A percentile compares a stretch with the other conserved stretches of the same genome.
phyloP scores from a whole-genome alignment of 2,888 invertebrate species.

The Lasioglossum leucozonium region DNA sequence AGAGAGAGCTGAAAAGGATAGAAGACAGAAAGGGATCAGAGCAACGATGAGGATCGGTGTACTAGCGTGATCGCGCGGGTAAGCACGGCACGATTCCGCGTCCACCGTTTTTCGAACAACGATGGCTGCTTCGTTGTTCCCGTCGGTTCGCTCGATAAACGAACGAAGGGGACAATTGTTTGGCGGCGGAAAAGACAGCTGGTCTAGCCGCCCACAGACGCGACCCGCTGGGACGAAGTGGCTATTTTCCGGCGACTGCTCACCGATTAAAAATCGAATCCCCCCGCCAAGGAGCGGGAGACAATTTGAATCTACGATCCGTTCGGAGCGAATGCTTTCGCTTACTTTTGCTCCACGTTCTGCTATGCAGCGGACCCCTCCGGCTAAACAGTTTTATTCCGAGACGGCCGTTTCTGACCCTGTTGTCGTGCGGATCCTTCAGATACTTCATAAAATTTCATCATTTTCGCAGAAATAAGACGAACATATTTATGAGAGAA shows the following conservation, averaged over 20 bases:
- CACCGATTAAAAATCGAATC: conserved; percentile 84
- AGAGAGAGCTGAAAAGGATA: not conserved
- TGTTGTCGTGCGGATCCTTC: not conserved
- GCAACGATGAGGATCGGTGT: not conserved
- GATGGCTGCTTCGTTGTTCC: conserved; percentile 31
- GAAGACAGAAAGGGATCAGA: not conserved
- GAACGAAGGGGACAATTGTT: conserved; percentile 69
- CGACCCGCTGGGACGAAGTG: conserved; percentile 81
- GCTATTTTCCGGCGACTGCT: conserved; percentile 84
- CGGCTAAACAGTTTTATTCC: not conserved
- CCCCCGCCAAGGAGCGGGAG: conserved; percentile 58
- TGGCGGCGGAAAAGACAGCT: conserved; percentile 77
- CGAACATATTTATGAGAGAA: too few species aligned
- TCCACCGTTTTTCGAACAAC: conserved; percentile 39
- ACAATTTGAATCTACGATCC: conserved; percentile 66
- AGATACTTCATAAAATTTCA: not conserved
- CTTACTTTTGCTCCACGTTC: conserved; percentile 5
- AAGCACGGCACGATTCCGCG: conserved; percentile 39
- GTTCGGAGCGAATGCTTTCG: conserved; percentile 21
- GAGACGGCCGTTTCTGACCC: not conserved
- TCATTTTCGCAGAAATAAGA: too few species aligned
- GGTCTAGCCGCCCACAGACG: conserved; percentile 81
- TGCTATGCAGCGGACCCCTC: not conserved
- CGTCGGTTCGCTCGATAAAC: conserved; percentile 45
- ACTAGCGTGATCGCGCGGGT: conserved; percentile 5